These are phyloP conservation scores for Hypothenemus hampei DNA, from an alignment of 1,140 invertebrate species.

Conservation along the genomic window DNA sequence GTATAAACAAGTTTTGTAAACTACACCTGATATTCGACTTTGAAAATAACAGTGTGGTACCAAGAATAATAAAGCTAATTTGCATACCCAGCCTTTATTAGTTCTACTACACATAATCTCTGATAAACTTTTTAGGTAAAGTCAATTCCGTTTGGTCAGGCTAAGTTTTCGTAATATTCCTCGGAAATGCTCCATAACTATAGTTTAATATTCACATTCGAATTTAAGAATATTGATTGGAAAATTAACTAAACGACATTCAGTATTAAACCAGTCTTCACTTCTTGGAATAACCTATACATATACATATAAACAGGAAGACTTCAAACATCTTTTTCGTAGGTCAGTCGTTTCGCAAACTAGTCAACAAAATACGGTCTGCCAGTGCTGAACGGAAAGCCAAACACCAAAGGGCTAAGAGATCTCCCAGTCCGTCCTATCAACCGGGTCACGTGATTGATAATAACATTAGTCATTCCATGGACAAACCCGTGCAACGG, in stretches of 20 bases:
- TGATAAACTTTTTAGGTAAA: too few species aligned
- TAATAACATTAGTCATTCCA: conserved; percentile 40
- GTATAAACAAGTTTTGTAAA: conserved; percentile 14
- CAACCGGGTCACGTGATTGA: conserved; percentile 60
- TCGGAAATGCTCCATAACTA: too few species aligned
- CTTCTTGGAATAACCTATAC: too few species aligned
- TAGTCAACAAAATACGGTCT: conserved; percentile 72
- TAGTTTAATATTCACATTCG: too few species aligned
- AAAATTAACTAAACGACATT: too few species aligned
- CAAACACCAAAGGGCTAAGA: conserved; percentile 50
- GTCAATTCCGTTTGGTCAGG: too few species aligned
- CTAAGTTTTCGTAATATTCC: too few species aligned
- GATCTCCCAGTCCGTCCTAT: conserved; percentile 53
- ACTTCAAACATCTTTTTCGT: conserved; percentile 31
- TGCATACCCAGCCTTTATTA: background rate
- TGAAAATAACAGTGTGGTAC: conserved; percentile 10
- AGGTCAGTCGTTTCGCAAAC: conserved; percentile 68
- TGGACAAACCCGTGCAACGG: conserved; percentile 55
- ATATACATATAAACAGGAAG: too few species aligned
- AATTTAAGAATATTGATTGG: too few species aligned
- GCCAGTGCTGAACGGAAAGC: conserved; percentile 67
- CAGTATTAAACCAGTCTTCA: too few species aligned
- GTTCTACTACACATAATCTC: too few species aligned
- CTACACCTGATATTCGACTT: conserved; percentile 18
- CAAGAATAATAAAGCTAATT: background rate